Evolutionary conservation across 1,140 invertebrate genomes (phyloP).

Genomic region (Rhyzopertha dominica): DNA sequence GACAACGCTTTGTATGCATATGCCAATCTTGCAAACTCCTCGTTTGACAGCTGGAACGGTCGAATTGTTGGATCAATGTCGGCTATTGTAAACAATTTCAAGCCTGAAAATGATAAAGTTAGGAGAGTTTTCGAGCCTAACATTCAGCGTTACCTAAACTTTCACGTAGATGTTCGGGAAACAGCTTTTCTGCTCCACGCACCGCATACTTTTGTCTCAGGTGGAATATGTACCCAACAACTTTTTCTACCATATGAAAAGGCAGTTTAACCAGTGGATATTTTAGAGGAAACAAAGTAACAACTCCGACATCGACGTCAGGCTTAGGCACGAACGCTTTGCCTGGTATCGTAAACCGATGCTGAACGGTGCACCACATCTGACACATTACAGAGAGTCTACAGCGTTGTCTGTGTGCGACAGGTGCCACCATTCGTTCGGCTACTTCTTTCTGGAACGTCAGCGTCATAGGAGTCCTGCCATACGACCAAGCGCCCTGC

Average conservation of each 20-base stretch:
- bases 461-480: conserved; percentile 81
- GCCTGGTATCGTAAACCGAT: conserved; percentile 87
- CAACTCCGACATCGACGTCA: conserved; percentile 93
- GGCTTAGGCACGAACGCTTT: conserved; percentile 88
- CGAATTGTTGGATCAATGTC: conserved; percentile 65
- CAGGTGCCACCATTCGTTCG: conserved; percentile 77
- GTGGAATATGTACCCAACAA: conserved; percentile 79
- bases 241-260: conserved; percentile 87
- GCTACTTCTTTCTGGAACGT: conserved; percentile 97
- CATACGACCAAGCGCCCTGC: conserved; percentile 75
- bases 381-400: conserved; percentile 90
- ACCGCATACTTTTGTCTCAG: conserved; percentile 80
- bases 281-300: conserved; percentile 76
- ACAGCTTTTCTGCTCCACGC: conserved; percentile 66
- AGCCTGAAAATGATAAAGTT: conserved; percentile 20
- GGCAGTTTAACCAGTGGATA: conserved; percentile 72
- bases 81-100: conserved; percentile 64
- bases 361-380: conserved; percentile 76
- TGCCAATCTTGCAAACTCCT: conserved; percentile 73
- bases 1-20: conserved; percentile 71
- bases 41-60: conserved; percentile 68
- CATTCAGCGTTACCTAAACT: conserved; percentile 52
- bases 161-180: conserved; percentile 64
- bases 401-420: conserved; percentile 64
- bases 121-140: conserved; percentile 8